phyloP scores from a whole-genome alignment of 2,797 vertebrate species.

The Centroberyx gerrardi region DNA sequence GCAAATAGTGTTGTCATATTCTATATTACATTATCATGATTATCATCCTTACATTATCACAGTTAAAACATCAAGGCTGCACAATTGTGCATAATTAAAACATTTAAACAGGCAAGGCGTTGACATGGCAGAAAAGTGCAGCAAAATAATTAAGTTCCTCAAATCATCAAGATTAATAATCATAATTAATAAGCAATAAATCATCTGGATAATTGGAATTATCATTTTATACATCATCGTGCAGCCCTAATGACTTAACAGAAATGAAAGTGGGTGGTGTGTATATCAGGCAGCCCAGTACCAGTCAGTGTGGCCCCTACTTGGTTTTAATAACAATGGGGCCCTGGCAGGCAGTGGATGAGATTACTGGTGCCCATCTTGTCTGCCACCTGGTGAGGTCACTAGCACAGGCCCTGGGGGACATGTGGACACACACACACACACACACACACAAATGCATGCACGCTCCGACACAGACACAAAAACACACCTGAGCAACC shows the following conservation, averaged over 20 bases:
- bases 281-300: background rate
- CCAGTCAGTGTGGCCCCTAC: background rate
- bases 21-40: no score
- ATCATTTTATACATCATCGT: background rate
- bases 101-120: background rate
- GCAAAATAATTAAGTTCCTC: background rate
- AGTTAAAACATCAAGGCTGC: no score
- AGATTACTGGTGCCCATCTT: conserved; percentile 45
- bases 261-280: background rate
- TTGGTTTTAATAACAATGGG: conserved; percentile 48
- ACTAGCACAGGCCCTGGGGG: conserved; percentile 20
- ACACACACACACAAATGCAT: conserved; percentile 5
- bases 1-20: no score
- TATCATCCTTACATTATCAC: no score
- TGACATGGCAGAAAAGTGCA: background rate
- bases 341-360: conserved; percentile 44
- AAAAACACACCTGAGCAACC: background rate
- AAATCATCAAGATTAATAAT: background rate
- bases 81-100: background rate
- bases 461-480: background rate
- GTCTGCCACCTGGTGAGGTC: conserved; percentile 39
- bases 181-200: no score
- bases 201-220: no score
- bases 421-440: conserved; percentile 3
- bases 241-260: background rate